Conservation (phyloP, 2,888 invertebrate species). For the Chrysina gloriosa region DNA sequence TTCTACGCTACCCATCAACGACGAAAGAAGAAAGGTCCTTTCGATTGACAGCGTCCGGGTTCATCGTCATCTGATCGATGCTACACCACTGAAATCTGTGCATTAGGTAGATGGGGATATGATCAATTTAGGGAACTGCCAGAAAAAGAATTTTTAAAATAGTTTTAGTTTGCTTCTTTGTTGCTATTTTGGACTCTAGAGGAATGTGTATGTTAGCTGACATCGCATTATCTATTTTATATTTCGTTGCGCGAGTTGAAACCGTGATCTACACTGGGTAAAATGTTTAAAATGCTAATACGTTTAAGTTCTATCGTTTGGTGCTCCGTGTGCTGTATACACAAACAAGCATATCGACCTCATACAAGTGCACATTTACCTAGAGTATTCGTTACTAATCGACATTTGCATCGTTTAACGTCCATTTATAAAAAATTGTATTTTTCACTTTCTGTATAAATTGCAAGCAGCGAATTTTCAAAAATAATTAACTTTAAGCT, state of each 20-base stretch:
- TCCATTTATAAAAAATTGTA: no score
- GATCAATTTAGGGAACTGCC: conserved; percentile 28
- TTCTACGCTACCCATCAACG: conserved; percentile 11
- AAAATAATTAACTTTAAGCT: no score
- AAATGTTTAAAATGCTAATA: conserved; percentile 28
- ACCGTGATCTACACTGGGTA: conserved; percentile 1
- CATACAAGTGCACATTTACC: not conserved
- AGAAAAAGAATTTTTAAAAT: conserved; percentile 32
- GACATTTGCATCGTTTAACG: no score
- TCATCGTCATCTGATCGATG: conserved; percentile 37
- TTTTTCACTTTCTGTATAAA: no score
- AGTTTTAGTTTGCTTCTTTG: not conserved
- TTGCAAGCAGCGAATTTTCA: no score
- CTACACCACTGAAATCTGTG: conserved; percentile 9
- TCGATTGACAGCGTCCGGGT: conserved; percentile 21
- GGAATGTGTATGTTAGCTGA: not conserved
- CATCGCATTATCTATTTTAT: not conserved
- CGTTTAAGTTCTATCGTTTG: not conserved
- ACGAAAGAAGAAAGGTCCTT: conserved; percentile 10
- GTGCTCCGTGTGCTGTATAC: not conserved
- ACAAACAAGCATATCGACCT: not conserved
- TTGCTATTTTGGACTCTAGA: not conserved
- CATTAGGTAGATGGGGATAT: conserved; percentile 41
- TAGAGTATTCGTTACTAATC: not conserved
- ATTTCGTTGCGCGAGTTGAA: not conserved